Base-by-base conservation (phyloP, 64 coral and sea anemone species). In the Dendrophyllia cribrosa region DNA sequence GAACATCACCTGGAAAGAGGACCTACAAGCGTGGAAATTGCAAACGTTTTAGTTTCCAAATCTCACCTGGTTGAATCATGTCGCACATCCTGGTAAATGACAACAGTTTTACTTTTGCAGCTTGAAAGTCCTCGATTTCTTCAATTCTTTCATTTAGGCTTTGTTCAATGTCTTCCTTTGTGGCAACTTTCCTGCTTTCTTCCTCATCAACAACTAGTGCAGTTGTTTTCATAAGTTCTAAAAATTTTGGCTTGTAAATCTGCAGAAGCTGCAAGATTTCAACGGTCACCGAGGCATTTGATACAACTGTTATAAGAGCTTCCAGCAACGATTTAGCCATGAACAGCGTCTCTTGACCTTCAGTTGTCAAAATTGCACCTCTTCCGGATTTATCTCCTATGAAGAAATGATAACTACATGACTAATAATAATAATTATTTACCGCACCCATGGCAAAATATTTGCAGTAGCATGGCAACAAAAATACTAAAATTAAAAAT, bases 361-460 rank as follows among this genome's bases (percentile, higher is more conserved):
- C 89, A 24, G 1, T 25, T 10, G 89, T 49, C 14, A 91, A 74
- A 64, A 91, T 56, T 24, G 25, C n/a, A 21, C 68, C 43, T 64
- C 53, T 63, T 91, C 13, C 60, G 74, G 80, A 84, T 17, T 74
- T 53, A 55, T 74, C 56, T 52, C 89, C 49, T 83, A 16, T 58
- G 61, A 6, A 59, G 1, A 81, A 17, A 43, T 6, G 6, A 60
- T 72, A 7, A 14, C 34, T 34, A 34, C 2, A 34, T 34, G 34
- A 34, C 34, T 34, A 34, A 34, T 34, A 34, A 2, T 34, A 34
- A 34, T 34, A 34, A 34, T 34, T 34, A 34, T 34, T 34, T 34
- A 34, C 34, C 34, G 34, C 34, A 34, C 34, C 34, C 34, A 1
- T 34, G 34, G 34, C 34, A 34, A 34, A 34, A 34, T 0, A 34